A percentile compares a stretch with the other conserved stretches of the same genome.
Evolutionary conservation across 2,888 invertebrate genomes (phyloP).

Genomic region (Melangyna quadrimaculata): DNA sequence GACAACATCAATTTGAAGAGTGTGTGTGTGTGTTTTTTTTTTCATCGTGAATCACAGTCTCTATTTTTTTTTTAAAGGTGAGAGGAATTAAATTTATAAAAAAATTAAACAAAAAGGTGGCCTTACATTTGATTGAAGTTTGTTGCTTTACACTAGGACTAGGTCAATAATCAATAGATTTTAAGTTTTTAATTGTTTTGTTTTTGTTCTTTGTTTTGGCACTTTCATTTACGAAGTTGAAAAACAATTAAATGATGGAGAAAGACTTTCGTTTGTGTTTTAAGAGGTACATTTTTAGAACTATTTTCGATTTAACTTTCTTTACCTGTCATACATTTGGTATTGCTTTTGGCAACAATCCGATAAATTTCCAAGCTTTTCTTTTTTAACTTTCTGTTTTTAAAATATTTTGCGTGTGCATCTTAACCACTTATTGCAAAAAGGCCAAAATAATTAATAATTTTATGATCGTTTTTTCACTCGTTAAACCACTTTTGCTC

Average conservation of each 20-base stretch:
- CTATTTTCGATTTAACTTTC: neutral
- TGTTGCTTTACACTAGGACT: neutral
- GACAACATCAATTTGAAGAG: constrained; percentile 11
- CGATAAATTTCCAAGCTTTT: too few relatives aligned
- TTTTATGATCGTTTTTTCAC: too few relatives aligned
- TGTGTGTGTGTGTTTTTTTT: neutral
- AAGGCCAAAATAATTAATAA: too few relatives aligned
- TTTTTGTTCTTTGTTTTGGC: neutral
- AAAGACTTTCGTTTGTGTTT: neutral
- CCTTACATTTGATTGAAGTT: neutral
- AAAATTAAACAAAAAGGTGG: neutral
- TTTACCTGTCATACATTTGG: neutral
- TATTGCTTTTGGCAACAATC: neutral
- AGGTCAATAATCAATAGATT: constrained; percentile 11
- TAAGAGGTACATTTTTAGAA: neutral
- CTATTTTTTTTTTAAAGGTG: neutral
- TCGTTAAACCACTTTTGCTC: neutral
- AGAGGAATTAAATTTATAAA: neutral
- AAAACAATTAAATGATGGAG: neutral
- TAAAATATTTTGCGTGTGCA: too few relatives aligned
- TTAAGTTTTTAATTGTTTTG: neutral
- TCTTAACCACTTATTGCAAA: too few relatives aligned
- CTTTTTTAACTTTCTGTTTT: too few relatives aligned
- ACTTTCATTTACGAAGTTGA: neutral
- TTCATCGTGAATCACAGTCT: neutral